Conservation (phyloP, 2,888 invertebrate species). For the Nomada flava region DNA sequence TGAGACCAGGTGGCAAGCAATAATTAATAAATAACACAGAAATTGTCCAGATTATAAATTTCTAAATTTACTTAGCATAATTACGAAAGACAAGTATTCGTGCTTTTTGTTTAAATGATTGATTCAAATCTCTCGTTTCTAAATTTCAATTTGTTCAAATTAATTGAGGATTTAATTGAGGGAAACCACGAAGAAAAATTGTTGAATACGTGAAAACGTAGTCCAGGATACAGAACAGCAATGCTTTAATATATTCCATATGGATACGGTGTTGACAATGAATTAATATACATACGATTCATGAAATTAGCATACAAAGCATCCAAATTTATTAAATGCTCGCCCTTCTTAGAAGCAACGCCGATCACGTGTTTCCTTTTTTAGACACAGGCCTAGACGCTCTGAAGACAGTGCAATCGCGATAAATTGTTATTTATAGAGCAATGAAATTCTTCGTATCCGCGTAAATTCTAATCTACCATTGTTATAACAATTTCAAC, state of each 20-base stretch:
- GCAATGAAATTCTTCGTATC: constrained; percentile 29
- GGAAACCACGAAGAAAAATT: not conserved
- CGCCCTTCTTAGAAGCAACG: constrained; percentile 13
- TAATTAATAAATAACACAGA: not conserved
- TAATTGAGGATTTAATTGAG: not conserved
- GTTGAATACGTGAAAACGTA: not conserved
- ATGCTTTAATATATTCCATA: not conserved
- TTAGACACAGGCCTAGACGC: constrained; percentile 47
- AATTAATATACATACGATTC: not conserved
- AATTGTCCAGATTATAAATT: no score
- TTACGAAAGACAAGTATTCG: no score
- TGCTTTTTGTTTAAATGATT: no score
- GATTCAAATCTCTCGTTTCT: no score
- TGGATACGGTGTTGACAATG: not conserved
- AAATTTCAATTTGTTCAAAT: no score
- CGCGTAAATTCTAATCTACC: not conserved
- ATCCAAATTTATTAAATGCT: constrained; percentile 53
- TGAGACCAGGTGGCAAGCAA: not conserved
- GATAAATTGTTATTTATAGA: constrained; percentile 55
- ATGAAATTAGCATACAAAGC: constrained; percentile 47
- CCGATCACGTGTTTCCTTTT: constrained; percentile 28
- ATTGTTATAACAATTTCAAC: not conserved
- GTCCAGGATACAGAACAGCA: not conserved
- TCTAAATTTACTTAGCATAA: no score
- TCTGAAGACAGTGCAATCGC: constrained; percentile 40